Percentiles rank a stretch among this genome's conserved stretches.
These are phyloP conservation scores for Pelobates fuscus DNA, from an alignment of 2,113 vertebrate genomes.

Conservation along the genomic window DNA sequence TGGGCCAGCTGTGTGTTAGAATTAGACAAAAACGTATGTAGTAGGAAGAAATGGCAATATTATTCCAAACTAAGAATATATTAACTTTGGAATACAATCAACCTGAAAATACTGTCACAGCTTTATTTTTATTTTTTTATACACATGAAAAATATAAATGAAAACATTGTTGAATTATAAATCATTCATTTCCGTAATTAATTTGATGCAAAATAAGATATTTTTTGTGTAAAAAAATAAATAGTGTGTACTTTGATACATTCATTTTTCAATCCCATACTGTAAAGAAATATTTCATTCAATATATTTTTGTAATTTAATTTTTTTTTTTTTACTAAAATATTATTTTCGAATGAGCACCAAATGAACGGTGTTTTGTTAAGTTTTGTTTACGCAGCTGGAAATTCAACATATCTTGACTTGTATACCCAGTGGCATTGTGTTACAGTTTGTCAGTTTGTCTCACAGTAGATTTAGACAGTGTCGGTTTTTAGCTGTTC, in stretches of 20 bases:
- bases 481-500: slow-evolving; percentile 66
- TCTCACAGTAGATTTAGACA: slow-evolving; percentile 54
- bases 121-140: too few species aligned
- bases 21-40: too few species aligned
- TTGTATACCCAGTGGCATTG: too few species aligned
- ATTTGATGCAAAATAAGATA: neutral
- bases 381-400: too few species aligned
- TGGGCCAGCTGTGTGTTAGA: too few species aligned
- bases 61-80: too few species aligned
- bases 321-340: neutral
- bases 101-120: neutral
- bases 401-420: too few species aligned
- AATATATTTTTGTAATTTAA: too few species aligned
- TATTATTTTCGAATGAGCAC: slow-evolving; percentile 5
- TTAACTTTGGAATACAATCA: neutral
- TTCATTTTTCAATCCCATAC: neutral
- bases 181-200: slow-evolving; percentile 1
- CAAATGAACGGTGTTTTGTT: neutral
- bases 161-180: slow-evolving; percentile 12
- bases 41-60: too few species aligned
- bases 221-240: slow-evolving; percentile 19
- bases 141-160: too few species aligned
- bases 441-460: too few species aligned
- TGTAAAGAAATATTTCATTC: neutral
- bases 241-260: slow-evolving; percentile 7